A percentile compares a stretch with the other conserved stretches of the same genome.
Conservation (phyloP, 2,888 invertebrate genomes). For the Nowickia ferox region DNA sequence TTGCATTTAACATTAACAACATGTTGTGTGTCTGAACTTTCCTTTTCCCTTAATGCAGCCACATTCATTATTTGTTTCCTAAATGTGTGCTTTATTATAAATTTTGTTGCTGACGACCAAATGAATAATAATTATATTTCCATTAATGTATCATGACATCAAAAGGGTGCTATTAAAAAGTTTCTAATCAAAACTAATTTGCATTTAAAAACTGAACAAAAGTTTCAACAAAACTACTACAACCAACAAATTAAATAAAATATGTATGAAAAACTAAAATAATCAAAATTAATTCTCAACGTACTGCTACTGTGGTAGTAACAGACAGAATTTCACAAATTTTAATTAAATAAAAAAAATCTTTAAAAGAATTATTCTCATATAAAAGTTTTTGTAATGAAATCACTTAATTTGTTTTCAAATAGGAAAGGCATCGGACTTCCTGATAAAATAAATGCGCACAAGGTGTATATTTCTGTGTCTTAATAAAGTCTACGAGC, state of each 20-base stretch:
- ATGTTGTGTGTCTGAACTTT: slow-evolving; percentile 66
- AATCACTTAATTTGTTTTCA: no score
- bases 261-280: background rate
- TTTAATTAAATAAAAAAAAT: background rate
- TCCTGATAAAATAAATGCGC: no score
- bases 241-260: background rate
- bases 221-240: background rate
- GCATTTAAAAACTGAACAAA: slow-evolving; percentile 37
- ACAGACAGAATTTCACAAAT: background rate
- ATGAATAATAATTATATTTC: slow-evolving; percentile 54
- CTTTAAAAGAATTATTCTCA: no score
- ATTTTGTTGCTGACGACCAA: slow-evolving; percentile 4
- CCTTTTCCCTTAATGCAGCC: slow-evolving; percentile 35
- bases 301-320: background rate
- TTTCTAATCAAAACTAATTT: slow-evolving; percentile 60
- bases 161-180: slow-evolving; percentile 55
- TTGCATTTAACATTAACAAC: slow-evolving; percentile 1
- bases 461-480: no score
- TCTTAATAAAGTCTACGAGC: no score
- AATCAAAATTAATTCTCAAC: background rate
- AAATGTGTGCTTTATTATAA: background rate
- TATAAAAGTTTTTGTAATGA: no score
- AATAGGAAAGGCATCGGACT: no score
- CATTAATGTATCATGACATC: slow-evolving; percentile 54
- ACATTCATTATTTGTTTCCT: slow-evolving; percentile 17